phyloP scores from a whole-genome alignment of 1,140 invertebrate genomes.

The Drosophila pectinifera region DNA sequence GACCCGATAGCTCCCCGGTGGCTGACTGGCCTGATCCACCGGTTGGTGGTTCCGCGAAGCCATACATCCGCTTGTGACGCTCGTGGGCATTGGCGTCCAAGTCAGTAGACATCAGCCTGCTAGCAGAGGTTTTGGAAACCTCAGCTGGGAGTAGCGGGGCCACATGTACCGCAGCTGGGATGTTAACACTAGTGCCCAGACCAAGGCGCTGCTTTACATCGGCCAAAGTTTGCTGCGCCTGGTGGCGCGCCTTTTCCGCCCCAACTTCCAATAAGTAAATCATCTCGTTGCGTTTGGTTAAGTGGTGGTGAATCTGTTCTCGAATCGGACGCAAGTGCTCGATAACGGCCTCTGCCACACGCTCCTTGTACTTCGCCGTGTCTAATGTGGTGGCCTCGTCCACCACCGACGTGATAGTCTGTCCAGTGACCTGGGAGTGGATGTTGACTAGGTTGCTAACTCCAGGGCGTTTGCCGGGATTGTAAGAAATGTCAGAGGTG shows the following conservation, averaged over 20 bases:
- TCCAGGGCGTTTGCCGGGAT: conserved; percentile 91
- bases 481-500: conserved; percentile 93
- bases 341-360: conserved; percentile 91
- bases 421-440: conserved; percentile 91
- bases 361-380: conserved; percentile 92
- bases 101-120: conserved; percentile 40
- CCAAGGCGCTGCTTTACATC: conserved; percentile 90
- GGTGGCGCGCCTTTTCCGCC: conserved; percentile 88
- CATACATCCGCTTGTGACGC: conserved; percentile 38
- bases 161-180: conserved; percentile 47
- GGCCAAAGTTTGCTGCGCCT: conserved; percentile 89
- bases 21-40: conserved; percentile 37
- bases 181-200: conserved; percentile 72
- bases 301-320: conserved; percentile 86
- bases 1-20: neutral
- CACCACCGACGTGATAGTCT: conserved; percentile 90
- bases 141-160: conserved; percentile 50
- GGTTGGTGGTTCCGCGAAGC: neutral
- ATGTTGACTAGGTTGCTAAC: conserved; percentile 95
- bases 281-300: conserved; percentile 89
- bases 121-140: conserved; percentile 38
- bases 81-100: conserved; percentile 35
- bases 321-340: conserved; percentile 91
- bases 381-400: conserved; percentile 88
- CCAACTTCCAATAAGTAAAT: conserved; percentile 89